Conservation (phyloP, 2,888 invertebrate species). For the Orthosia gothica region DNA sequence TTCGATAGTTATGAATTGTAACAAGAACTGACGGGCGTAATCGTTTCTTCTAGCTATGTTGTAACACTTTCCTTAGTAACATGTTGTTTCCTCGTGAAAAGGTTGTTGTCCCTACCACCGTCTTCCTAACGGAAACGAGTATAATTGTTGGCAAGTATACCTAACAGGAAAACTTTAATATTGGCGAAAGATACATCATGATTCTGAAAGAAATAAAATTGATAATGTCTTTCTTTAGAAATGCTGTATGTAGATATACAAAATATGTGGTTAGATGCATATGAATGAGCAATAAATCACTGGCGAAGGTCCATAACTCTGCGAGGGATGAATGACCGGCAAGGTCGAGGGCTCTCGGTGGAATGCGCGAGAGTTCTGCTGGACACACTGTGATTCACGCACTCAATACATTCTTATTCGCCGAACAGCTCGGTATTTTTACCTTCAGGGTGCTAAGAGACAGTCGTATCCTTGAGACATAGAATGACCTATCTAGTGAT, state of each 20-base stretch:
- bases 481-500: slow-evolving; percentile 20
- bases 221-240: slow-evolving; percentile 38
- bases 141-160: slow-evolving; percentile 1
- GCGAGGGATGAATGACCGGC: slow-evolving; percentile 87
- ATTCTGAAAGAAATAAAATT: slow-evolving; percentile 3
- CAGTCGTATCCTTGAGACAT: slow-evolving; percentile 19
- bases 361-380: slow-evolving; percentile 79
- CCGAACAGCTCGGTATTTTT: slow-evolving; percentile 39
- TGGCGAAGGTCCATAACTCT: slow-evolving; percentile 63
- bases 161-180: slow-evolving; percentile 26
- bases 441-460: slow-evolving; percentile 30
- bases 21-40: slow-evolving; percentile 24
- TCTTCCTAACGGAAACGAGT: slow-evolving; percentile 33
- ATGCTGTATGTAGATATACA: slow-evolving; percentile 13
- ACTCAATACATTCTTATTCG: slow-evolving; percentile 62
- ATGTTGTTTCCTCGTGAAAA: slow-evolving; percentile 45
- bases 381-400: slow-evolving; percentile 79
- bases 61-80: slow-evolving; percentile 48
- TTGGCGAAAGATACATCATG: not conserved
- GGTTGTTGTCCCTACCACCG: slow-evolving; percentile 4
- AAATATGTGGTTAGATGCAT: slow-evolving; percentile 50
- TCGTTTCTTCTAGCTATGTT: not conserved
- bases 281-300: slow-evolving; percentile 66
- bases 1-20: slow-evolving; percentile 41
- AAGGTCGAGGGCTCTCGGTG: slow-evolving; percentile 81